Percentiles rank a stretch among this genome's conserved stretches.
Evolutionary conservation across 2,113 vertebrate genomes (phyloP).

Genomic region (Sinocyclocheilus maitianheensis): DNA sequence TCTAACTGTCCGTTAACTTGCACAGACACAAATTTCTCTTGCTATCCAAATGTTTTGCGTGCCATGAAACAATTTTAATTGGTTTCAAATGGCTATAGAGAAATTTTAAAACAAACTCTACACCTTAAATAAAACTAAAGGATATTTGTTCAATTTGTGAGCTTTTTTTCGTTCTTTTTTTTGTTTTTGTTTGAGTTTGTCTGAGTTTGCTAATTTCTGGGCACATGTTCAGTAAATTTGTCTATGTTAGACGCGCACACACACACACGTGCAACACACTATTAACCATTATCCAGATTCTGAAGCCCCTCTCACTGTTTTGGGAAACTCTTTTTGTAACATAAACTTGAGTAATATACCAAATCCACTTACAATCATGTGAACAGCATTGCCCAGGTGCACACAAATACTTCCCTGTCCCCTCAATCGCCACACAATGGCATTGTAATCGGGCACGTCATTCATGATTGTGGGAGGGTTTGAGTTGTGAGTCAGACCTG

Average conservation of each 20-base stretch:
- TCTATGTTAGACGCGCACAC: not conserved
- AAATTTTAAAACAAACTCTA: not conserved
- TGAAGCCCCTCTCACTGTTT: not conserved
- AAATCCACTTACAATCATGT: not conserved
- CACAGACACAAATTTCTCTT: not conserved
- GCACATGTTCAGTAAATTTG: not conserved
- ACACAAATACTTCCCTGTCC: not conserved
- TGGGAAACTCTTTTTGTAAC: not conserved
- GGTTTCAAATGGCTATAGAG: not conserved
- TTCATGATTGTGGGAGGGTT: slow-evolving; percentile 20
- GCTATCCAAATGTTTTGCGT: not conserved
- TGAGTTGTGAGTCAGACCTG: slow-evolving; percentile 17
- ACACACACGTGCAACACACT: not conserved
- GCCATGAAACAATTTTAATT: not conserved
- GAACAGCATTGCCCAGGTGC: slow-evolving; percentile 7
- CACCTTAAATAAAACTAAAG: not conserved
- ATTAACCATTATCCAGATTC: not conserved
- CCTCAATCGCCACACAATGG: slow-evolving; percentile 8
- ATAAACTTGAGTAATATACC: not conserved
- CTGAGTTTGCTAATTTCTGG: not conserved
- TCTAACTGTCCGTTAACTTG: not conserved
- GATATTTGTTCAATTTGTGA: too few relatives aligned
- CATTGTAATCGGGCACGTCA: slow-evolving; percentile 1
- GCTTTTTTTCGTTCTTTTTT: too few relatives aligned
- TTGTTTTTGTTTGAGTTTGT: not conserved